Conservation (phyloP, 2,888 invertebrate species). For the Callimorpha dominula region DNA sequence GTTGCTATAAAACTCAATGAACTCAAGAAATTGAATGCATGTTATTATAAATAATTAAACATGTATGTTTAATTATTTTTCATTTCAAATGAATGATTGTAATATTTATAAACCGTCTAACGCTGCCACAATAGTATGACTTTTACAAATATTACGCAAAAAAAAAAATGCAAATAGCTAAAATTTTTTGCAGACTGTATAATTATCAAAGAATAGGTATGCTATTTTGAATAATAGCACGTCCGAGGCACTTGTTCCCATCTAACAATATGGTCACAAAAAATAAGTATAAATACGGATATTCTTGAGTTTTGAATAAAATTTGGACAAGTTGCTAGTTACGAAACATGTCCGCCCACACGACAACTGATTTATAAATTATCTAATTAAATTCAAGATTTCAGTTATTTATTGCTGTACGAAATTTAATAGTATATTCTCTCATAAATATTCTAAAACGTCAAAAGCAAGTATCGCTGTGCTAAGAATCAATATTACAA, state of each 20-base stretch:
- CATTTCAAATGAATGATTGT: background rate
- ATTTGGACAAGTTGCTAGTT: slow-evolving; percentile 24
- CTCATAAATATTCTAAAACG: slow-evolving; percentile 26
- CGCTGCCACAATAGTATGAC: slow-evolving; percentile 1
- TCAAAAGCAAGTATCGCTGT: slow-evolving; percentile 1
- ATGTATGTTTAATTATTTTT: background rate
- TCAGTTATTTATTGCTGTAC: slow-evolving; percentile 39
- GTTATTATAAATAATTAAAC: background rate
- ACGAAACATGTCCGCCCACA: slow-evolving; percentile 48
- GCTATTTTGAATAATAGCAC: background rate
- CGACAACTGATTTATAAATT: slow-evolving; percentile 39
- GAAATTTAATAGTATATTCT: slow-evolving; percentile 30
- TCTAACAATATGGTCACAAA: slow-evolving; percentile 11
- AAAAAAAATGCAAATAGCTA: background rate
- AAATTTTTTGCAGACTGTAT: slow-evolving; percentile 2
- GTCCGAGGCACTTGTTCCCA: background rate
- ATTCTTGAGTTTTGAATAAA: slow-evolving; percentile 27
- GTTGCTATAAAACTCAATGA: background rate
- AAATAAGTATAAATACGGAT: slow-evolving; percentile 16
- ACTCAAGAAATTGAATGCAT: background rate
- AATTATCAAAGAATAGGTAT: slow-evolving; percentile 13
- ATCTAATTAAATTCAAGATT: slow-evolving; percentile 25
- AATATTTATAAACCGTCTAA: background rate
- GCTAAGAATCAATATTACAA: background rate
- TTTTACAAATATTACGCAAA: slow-evolving; percentile 7